Evolutionary conservation across 23 tunicate species (phyloP).

Genomic region (Botrylloides violaceus): DNA sequence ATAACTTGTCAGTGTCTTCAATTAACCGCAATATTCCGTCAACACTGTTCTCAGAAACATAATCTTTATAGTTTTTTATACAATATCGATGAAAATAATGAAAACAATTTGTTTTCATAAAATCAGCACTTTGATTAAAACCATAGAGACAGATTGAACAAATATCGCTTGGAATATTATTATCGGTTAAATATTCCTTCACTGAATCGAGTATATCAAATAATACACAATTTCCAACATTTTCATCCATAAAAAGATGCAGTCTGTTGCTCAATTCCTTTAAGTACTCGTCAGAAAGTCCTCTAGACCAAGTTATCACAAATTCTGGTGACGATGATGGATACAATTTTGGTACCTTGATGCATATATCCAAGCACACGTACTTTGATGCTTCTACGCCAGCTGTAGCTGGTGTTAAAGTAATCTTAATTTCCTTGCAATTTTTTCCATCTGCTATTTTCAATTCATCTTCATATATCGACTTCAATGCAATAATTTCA

Average conservation of each 20-base stretch:
- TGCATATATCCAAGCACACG: slow-evolving; percentile 26
- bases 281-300: slow-evolving; percentile 43
- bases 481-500: slow-evolving; percentile 46
- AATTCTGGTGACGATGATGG: slow-evolving; percentile 21
- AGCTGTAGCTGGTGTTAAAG: slow-evolving; percentile 56
- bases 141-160: slow-evolving; percentile 48
- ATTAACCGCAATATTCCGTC: background rate
- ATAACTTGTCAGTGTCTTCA: background rate
- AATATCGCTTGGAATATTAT: slow-evolving; percentile 46
- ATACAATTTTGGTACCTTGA: slow-evolving; percentile 25
- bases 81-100: slow-evolving; percentile 62
- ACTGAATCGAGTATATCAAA: slow-evolving; percentile 50
- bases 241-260: slow-evolving; percentile 1
- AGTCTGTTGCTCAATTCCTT: slow-evolving; percentile 5
- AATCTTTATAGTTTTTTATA: slow-evolving; percentile 22
- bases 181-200: slow-evolving; percentile 42
- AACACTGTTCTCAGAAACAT: background rate
- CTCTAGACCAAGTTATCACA: slow-evolving; percentile 30
- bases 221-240: slow-evolving; percentile 19
- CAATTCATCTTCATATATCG: slow-evolving; percentile 59
- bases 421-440: slow-evolving; percentile 24
- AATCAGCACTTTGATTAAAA: slow-evolving; percentile 39
- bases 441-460: slow-evolving; percentile 2
- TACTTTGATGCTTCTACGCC: slow-evolving; percentile 31
- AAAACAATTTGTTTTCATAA: slow-evolving; percentile 46